Base-by-base conservation (phyloP, 2,888 invertebrate species). In the Parnassius glacialis region DNA sequence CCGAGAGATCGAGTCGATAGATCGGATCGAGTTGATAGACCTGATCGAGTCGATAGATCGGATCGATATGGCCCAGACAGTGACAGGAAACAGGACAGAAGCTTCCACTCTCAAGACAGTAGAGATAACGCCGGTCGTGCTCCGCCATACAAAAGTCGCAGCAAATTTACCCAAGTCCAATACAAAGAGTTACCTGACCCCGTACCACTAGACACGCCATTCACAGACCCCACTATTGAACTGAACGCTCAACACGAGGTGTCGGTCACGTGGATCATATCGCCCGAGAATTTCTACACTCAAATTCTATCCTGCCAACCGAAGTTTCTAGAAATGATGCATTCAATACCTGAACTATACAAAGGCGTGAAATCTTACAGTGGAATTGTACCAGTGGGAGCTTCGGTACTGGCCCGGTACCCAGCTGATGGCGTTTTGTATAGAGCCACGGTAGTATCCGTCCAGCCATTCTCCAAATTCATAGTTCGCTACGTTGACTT, bases 401-500 rank as follows among this genome's bases (percentile, higher is more conserved):
- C 93, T 1, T 93, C 94, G 0, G 94, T 95, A 0, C 85, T 96
- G 50, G 96, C 95, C 0, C 87, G 94, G 10, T 96, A 94, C 72
- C 93, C 94, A 0, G 94, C 94, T 52, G 96, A 96, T 73, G 93
- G 93, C 11, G 94, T 94, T 2, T 79, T 96, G 16, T 95, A 96
- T 77, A 89, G 96, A 57, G 96, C 95, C 0, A 93, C 93, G 45
- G 87, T 96, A 0, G 76, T 94, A 1, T 91, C 93, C 3, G 89
- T 92, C 52, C 93, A 93, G 64, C 92, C 93, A 66, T 82, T 90
- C 51, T 91, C 92, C 1, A 93, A 93, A 70, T 94, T 93, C 78
- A 92, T 94, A 62, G 95, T 96, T 0, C 92, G 93, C 41, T 96
- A 95, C 74, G 92, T 96, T 0, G 96, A 96, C 81, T 96, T 95